phyloP scores from a whole-genome alignment of 2,888 invertebrate genomes.

The Coremacera marginata region DNA sequence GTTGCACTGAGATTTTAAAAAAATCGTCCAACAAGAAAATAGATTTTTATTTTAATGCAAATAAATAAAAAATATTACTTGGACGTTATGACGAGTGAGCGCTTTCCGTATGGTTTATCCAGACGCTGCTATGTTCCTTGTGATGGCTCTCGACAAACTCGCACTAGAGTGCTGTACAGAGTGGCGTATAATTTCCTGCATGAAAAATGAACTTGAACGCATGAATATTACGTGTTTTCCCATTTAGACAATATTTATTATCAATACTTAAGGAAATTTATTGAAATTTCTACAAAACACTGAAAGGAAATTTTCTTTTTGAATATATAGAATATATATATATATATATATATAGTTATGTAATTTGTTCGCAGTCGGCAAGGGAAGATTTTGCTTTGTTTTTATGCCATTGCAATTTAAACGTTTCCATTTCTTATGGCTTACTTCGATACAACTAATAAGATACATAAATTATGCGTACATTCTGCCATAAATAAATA shows the following conservation, averaged over 20 bases:
- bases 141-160: conserved; percentile 30
- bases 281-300: conserved; percentile 37
- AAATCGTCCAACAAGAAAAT: conserved; percentile 32
- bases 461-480: not conserved
- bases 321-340: conserved; percentile 35
- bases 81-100: conserved; percentile 20
- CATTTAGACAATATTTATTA: conserved; percentile 43
- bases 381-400: conserved; percentile 13
- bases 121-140: conserved; percentile 38
- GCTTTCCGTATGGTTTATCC: conserved; percentile 20
- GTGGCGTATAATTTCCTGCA: conserved; percentile 61
- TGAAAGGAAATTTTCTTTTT: conserved; percentile 40
- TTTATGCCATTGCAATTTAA: conserved; percentile 17
- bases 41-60: not conserved
- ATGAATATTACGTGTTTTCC: conserved; percentile 55
- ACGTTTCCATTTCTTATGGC: conserved; percentile 47
- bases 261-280: conserved; percentile 45
- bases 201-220: conserved; percentile 59
- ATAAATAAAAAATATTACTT: conserved; percentile 43
- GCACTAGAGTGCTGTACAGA: conserved; percentile 45
- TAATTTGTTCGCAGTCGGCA: conserved; percentile 42
- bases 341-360: conserved; percentile 50
- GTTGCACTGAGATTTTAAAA: conserved; percentile 32
- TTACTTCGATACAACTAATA: not conserved
- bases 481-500: not conserved